These are phyloP conservation scores for Capitulum mitella DNA, from an alignment of 2,888 invertebrate genomes.

Conservation along the genomic window DNA sequence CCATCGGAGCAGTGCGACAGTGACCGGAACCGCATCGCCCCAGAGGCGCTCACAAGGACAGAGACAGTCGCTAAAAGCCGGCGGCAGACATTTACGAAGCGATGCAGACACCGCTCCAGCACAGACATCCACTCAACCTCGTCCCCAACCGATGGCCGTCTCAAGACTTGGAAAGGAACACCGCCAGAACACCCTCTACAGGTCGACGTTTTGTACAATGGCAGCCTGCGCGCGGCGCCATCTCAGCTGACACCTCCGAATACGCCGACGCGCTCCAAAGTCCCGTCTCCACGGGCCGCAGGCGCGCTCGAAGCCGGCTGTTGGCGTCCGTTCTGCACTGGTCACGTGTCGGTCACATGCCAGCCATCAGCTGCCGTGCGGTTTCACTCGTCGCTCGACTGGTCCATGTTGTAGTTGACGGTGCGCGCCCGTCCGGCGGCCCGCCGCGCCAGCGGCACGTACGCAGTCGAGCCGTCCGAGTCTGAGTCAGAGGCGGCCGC, in stretches of 20 bases:
- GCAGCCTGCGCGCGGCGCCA: neutral
- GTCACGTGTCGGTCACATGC: neutral
- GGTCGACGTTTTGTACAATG: neutral
- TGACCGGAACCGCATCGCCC: too few relatives aligned
- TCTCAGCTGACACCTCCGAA: neutral
- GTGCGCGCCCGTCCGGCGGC: neutral
- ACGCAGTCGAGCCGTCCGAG: neutral
- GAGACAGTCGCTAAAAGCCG: too few relatives aligned
- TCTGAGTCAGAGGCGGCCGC: neutral
- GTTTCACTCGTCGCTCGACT: neutral
- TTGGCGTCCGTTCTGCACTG: too few relatives aligned
- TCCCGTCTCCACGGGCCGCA: neutral
- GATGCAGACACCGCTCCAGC: too few relatives aligned
- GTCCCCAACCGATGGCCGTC: too few relatives aligned
- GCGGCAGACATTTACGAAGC: too few relatives aligned
- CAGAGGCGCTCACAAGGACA: too few relatives aligned
- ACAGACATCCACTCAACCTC: too few relatives aligned
- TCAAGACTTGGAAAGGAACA: neutral
- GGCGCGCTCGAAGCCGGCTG: neutral
- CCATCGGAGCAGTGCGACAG: too few relatives aligned
- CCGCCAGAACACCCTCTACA: neutral
- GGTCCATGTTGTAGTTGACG: neutral
- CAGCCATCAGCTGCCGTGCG: neutral
- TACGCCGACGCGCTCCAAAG: neutral
- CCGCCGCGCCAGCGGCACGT: neutral